Evolutionary conservation across 2,888 invertebrate genomes (phyloP), one percentile per base, ranked within the genome.

Genomic region (Tipula helvola): DNA sequence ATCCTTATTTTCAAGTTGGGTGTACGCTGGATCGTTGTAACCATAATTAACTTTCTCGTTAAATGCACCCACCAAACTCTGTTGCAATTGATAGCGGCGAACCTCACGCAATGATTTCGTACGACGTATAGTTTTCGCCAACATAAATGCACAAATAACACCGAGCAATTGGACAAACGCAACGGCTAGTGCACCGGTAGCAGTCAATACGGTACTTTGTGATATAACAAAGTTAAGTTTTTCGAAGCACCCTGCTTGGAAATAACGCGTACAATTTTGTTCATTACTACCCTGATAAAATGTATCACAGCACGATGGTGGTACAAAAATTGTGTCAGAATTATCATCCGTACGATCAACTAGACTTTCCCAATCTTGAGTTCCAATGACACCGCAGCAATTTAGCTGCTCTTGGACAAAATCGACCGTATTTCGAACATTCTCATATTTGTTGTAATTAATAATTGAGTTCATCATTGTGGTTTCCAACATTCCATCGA

Each of bases 121-220:
- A 88, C 94, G 94, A 87, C 96, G 95, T 90, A 98, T 96, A 2
- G 97, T 95, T 90, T 95, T 95, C 87, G 97, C 97, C 91, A 98
- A 92, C 92, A 97, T 96, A 91, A 96, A 96, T 1, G 98, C 96
- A 90, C 98, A 97, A 88, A 97, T 93, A 86, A 98, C 95, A 88
- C 97, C 98, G 89, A 97, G 93, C 84, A 97, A 92, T 93, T 96
- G 96, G 88, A 96, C 95, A 89, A 96, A 94, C 7, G 95, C 95
- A 87, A 96, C 95, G n/a, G 96, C 95, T 89, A 95, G 92, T 4
- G 96, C 96, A 4, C 96, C 96, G 86, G 95, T 95, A 3, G 95
- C 95, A 87, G 96, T 91, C 86, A 96, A 91, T 87, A 95, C 93
- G 41, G 95, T 94, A 89, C 96, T 95, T 90, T 95, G 95, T 88